Conservation (phyloP, 2,888 invertebrate species). For the Biston betularia region DNA sequence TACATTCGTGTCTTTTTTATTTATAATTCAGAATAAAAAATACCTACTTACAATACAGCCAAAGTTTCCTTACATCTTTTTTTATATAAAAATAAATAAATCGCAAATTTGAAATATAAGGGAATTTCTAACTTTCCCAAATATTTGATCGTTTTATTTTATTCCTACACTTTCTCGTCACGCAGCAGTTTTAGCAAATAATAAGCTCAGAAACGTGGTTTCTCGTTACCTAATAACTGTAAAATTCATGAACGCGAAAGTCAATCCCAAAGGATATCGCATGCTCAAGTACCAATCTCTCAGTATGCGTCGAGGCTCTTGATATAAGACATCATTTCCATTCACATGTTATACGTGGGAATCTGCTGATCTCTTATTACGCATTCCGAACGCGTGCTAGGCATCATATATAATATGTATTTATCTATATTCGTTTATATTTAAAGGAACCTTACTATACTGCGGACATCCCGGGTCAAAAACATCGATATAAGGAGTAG, state of each 20-base stretch:
- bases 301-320: conserved; percentile 51
- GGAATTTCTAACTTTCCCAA: background rate
- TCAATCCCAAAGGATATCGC: conserved; percentile 33
- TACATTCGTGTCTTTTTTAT: too few species aligned
- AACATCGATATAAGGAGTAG: background rate
- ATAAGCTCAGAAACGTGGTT: conserved; percentile 16
- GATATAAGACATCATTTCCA: conserved; percentile 62
- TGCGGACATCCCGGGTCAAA: conserved; percentile 21
- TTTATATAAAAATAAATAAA: background rate
- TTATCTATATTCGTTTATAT: conserved; percentile 42
- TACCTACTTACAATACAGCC: too few species aligned
- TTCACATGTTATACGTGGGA: conserved; percentile 58
- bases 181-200: conserved; percentile 23
- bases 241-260: conserved; percentile 34
- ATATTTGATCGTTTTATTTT: conserved; percentile 11
- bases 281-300: conserved; percentile 37
- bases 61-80: too few species aligned
- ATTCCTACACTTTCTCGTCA: conserved; percentile 8
- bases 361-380: conserved; percentile 55
- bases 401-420: conserved; percentile 51
- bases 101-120: background rate
- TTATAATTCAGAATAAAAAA: too few species aligned
- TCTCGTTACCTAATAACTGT: conserved; percentile 36
- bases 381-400: conserved; percentile 53
- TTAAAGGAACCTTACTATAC: conserved; percentile 23